Conservation (phyloP, 2,888 invertebrate species). For the Troilus luridus region DNA sequence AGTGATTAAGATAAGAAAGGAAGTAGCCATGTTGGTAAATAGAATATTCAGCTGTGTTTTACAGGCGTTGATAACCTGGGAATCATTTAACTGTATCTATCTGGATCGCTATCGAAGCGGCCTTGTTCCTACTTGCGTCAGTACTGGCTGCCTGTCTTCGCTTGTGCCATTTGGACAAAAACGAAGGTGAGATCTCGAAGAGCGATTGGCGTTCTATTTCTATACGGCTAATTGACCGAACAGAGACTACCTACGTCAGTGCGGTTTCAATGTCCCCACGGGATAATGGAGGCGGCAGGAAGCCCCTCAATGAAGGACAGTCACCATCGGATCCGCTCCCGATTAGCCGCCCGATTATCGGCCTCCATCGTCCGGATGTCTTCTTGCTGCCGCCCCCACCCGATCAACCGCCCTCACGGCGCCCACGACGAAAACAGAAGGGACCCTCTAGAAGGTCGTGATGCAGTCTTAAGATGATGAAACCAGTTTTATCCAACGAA, state of each 20-base stretch:
- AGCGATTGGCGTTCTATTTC: slow-evolving; percentile 29
- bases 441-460: background rate
- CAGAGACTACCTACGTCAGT: slow-evolving; percentile 17
- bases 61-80: background rate
- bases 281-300: slow-evolving; percentile 38
- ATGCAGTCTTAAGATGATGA: too few species aligned
- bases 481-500: too few species aligned
- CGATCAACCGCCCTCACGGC: background rate
- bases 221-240: background rate
- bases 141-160: slow-evolving; percentile 41
- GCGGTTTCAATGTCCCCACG: slow-evolving; percentile 26
- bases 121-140: slow-evolving; percentile 40
- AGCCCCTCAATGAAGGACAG: background rate
- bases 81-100: slow-evolving; percentile 39
- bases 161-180: slow-evolving; percentile 36
- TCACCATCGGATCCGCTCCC: background rate
- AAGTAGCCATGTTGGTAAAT: background rate
- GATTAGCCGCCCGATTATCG: slow-evolving; percentile 5
- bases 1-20: background rate
- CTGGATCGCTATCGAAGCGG: background rate
- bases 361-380: background rate
- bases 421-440: background rate
- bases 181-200: slow-evolving; percentile 39
- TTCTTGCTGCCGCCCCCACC: background rate
- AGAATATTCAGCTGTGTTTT: background rate